Base-by-base conservation (phyloP, 2,888 invertebrate genomes). In the Cheilosia pagana region DNA sequence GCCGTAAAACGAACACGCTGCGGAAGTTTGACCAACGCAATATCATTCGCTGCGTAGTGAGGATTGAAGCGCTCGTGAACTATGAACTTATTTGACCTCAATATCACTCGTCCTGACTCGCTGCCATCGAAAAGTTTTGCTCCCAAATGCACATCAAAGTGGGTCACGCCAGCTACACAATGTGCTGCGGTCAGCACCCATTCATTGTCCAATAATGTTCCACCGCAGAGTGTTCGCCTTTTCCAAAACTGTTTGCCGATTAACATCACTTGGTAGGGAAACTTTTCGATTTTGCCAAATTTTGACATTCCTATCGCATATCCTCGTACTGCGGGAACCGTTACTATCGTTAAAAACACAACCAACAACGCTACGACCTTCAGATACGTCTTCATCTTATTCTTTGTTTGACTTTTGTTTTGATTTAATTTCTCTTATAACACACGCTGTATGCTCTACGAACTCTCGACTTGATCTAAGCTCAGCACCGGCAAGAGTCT, bases 101-200 rank as follows among this genome's bases (percentile, higher is more conserved):
- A 39, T 1, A 90, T 88, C 14, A 90, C 59, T 1, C 91, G 89
- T 16, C 91, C 90, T 14, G 88, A 39, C 74, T 89, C 68, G 0
- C 88, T 88, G 50, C 90, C 89, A 43, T 90, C 89, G 6, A 91
- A 89, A 48, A 88, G 90, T 50, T 89, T 87, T 1, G 91, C 90
- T 25, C 92, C 92, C 88, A 92, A 68, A 60, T 92, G 91, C 0
- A 92, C 89, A 81, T 91, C 90, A 57, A 89, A 91, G 35, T 91
- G 89, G 14, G 89, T 90, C 4, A 91, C 91, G 3, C 89, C 90
- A 88, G 89, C 88, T 21, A 89, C 89, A 82, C 92, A 92, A 74
- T 92, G 92, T 2, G 90, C 92, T 3, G 92, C 92, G 1, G 92
- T 92, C 16, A 92, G 87, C 10, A 92, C 88, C 92, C 92, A 92